These are phyloP conservation scores for Thripadectes ignobilis DNA, from an alignment of 2,797 vertebrate species.

Conservation along the genomic window DNA sequence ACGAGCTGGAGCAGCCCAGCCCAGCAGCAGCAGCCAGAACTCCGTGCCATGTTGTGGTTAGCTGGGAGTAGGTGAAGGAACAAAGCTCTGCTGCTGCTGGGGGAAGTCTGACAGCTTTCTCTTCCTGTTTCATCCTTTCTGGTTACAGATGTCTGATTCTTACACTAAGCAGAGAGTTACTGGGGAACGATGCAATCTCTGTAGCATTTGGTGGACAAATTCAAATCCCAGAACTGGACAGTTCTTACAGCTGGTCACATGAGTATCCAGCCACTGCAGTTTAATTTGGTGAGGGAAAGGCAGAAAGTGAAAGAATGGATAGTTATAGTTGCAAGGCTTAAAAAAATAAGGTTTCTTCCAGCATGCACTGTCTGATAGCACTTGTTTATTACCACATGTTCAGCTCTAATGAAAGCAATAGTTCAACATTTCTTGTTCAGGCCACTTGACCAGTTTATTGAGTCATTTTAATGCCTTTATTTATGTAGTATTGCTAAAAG, in stretches of 20 bases:
- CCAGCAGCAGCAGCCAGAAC: slow-evolving; percentile 39
- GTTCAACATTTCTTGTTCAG: not conserved
- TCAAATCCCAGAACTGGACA: not conserved
- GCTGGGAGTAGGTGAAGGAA: slow-evolving; percentile 36
- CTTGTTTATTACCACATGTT: not conserved
- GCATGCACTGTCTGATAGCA: not conserved
- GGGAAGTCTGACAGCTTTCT: slow-evolving; percentile 13
- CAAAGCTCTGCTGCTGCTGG: not conserved
- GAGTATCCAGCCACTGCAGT: not conserved
- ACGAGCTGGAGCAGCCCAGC: not conserved
- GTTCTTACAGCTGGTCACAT: not conserved
- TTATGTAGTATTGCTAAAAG: not conserved
- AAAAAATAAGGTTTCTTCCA: not conserved
- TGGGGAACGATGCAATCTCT: not conserved
- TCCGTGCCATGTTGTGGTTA: slow-evolving; percentile 30
- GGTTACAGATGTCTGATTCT: not conserved
- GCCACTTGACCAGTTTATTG: not conserved
- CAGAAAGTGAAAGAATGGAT: not conserved
- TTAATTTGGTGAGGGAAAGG: not conserved
- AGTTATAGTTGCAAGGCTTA: not conserved
- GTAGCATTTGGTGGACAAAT: not conserved
- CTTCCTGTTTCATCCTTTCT: not conserved
- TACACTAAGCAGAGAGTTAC: not conserved
- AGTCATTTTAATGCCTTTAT: not conserved
- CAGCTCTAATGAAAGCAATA: not conserved